Evolutionary conservation across 2,113 vertebrate genomes (phyloP), one percentile per base, ranked within the genome.

Genomic region (Paramormyrops kingsleyae): DNA sequence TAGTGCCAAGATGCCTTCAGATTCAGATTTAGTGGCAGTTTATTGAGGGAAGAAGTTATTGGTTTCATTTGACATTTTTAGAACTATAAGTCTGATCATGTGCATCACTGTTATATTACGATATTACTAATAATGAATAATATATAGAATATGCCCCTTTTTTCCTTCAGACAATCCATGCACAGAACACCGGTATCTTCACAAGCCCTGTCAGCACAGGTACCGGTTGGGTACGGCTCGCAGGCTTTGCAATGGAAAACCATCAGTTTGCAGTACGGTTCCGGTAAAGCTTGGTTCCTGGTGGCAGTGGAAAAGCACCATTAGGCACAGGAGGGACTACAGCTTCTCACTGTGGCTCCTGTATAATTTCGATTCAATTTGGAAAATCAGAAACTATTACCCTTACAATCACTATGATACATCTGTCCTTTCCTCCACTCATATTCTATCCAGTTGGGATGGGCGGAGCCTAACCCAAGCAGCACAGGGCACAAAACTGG

Each of bases 1-100:
- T 62, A 83, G 50, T 27, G 44, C 90, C 83, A 90, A 90, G 44
- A 90, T 87, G 74, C 74, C 53, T 77, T 52, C 49, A 88, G 66
- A 90, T 88, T 44, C 39, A 88, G 49, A 90, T 88, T 44, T 88
- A 42, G 52, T 31, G 52, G 15, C 52, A 46, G 46, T 21, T 50
- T 53, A 87, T 86, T 90, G 44, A 87, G 6, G 50, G 87, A 44
- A 12, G 39, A 24, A 88, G 87, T 44, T 74, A 77, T 74, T 90
- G 46, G 17, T 56, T 88, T 88, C 83, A 85, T 77, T 66, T 56
- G 15, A 50, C 59, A 42, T 74, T 52, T 87, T 87, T 49, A 77
- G 19, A 44, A 74, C 46, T 19, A 90, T 87, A 24, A 77, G 89
- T 87, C 52, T 8, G 70, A 84, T 88, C 35, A 88, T 83, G 70